Conservation (phyloP, 2,888 invertebrate species). For the Patella caerulea region DNA sequence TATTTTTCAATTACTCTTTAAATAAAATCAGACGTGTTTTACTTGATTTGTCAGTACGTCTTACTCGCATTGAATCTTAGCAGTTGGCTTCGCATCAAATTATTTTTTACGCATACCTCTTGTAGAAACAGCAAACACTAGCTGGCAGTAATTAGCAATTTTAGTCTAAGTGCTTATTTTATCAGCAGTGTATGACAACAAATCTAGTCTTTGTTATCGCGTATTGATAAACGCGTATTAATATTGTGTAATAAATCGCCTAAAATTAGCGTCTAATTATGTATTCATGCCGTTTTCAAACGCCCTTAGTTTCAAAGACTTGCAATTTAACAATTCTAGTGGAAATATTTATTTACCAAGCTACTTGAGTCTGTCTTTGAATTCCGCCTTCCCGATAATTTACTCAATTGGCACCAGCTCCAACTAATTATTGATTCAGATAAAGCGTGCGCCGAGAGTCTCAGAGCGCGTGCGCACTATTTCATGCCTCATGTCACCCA, state of each 20-base stretch:
- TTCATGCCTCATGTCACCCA: background rate
- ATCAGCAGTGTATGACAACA: too few relatives aligned
- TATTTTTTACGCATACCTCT: too few relatives aligned
- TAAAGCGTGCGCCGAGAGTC: background rate
- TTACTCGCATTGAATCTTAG: too few relatives aligned
- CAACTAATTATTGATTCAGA: slow-evolving; percentile 1
- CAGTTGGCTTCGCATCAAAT: too few relatives aligned
- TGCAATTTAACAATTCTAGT: slow-evolving; percentile 11
- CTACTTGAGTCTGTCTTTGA: slow-evolving; percentile 3
- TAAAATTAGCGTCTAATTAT: slow-evolving; percentile 4
- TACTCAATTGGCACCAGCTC: slow-evolving; percentile 6
- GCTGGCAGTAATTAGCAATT: too few relatives aligned
- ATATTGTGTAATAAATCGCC: slow-evolving; percentile 1
- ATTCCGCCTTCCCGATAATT: slow-evolving; percentile 6
- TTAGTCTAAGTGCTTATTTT: too few relatives aligned
- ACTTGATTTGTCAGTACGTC: too few relatives aligned
- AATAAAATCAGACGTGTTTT: too few relatives aligned
- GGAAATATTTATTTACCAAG: slow-evolving; percentile 13
- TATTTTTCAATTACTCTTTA: too few relatives aligned
- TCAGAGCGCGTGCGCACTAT: background rate
- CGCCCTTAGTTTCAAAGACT: slow-evolving; percentile 2
- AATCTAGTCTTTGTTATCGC: background rate
- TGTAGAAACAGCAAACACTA: too few relatives aligned
- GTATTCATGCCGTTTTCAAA: slow-evolving; percentile 5
- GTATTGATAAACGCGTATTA: background rate